These are phyloP conservation scores for Listronotus oregonensis DNA, from an alignment of 1,140 invertebrate species.

Conservation along the genomic window DNA sequence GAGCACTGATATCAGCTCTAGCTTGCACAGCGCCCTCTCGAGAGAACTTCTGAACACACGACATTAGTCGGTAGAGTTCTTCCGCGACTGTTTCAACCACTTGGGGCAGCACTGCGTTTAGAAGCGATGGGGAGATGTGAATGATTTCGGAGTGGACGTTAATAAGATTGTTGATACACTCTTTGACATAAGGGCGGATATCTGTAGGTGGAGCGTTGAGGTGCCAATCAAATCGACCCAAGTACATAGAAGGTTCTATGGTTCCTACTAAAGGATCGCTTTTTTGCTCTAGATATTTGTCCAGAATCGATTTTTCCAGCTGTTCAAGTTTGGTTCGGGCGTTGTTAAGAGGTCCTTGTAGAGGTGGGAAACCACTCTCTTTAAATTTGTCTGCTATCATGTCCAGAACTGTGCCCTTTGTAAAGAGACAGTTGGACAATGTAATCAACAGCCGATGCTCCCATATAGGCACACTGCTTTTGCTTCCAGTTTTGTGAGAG, in stretches of 20 bases:
- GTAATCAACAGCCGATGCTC: conserved; percentile 84
- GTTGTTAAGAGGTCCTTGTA: conserved; percentile 64
- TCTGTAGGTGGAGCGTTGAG: conserved; percentile 74
- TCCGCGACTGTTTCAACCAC: conserved; percentile 90
- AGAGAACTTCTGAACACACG: conserved; percentile 75
- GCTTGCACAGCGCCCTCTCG: conserved; percentile 71
- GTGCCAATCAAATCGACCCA: conserved; percentile 86
- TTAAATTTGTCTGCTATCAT: conserved; percentile 68
- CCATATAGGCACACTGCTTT: conserved; percentile 64
- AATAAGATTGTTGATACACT: conserved; percentile 89
- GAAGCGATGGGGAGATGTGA: conserved; percentile 77
- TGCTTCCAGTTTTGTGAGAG: conserved; percentile 42
- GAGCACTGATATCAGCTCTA: conserved; percentile 64
- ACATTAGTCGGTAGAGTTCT: conserved; percentile 85
- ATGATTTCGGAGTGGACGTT: conserved; percentile 92
- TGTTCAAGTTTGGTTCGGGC: conserved; percentile 65
- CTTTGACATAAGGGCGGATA: conserved; percentile 88
- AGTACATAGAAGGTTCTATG: conserved; percentile 94
- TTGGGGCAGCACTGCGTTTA: conserved; percentile 77
- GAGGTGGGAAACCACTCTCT: conserved; percentile 72
- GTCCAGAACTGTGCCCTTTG: conserved; percentile 73
- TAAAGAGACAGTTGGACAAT: conserved; percentile 88
- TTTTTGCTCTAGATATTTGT: conserved; percentile 89
- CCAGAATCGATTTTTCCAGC: conserved; percentile 73
- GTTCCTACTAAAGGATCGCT: conserved; percentile 90